Evolutionary conservation across 2,888 invertebrate species (phyloP).

Genomic region (Microctonus hyperodae): DNA sequence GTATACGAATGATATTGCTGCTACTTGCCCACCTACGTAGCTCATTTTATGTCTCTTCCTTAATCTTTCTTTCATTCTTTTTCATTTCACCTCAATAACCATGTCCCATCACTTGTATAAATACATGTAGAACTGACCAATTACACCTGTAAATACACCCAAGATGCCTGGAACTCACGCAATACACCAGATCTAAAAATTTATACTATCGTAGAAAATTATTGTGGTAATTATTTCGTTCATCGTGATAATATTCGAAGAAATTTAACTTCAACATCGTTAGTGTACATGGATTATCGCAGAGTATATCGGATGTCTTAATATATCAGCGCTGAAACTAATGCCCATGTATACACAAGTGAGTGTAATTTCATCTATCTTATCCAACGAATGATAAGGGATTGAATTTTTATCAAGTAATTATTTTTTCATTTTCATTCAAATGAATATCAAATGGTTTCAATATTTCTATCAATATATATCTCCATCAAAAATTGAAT

Average conservation of each 20-base stretch:
- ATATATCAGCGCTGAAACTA: neutral
- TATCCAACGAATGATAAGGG: neutral
- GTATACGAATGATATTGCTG: neutral
- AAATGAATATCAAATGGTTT: neutral
- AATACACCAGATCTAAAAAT: slow-evolving; percentile 1
- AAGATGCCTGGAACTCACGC: slow-evolving; percentile 14
- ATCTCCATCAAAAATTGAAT: neutral
- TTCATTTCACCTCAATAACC: neutral
- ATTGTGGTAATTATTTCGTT: slow-evolving; percentile 20
- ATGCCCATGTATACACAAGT: neutral
- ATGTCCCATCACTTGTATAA: neutral
- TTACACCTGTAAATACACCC: slow-evolving; percentile 9
- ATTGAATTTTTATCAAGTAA: slow-evolving; percentile 15
- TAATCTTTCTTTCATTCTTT: neutral
- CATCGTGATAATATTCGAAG: slow-evolving; percentile 15
- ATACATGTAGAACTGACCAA: neutral
- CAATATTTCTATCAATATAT: neutral
- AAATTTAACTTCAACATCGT: slow-evolving; percentile 14
- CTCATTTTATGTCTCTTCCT: neutral
- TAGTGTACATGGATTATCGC: neutral
- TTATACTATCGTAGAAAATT: slow-evolving; percentile 12
- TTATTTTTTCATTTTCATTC: neutral
- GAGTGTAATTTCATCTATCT: neutral
- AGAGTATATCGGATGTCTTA: slow-evolving; percentile 19
- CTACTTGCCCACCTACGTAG: neutral